Base-by-base conservation (phyloP, 2,113 vertebrate genomes). In the Strix aluco region DNA sequence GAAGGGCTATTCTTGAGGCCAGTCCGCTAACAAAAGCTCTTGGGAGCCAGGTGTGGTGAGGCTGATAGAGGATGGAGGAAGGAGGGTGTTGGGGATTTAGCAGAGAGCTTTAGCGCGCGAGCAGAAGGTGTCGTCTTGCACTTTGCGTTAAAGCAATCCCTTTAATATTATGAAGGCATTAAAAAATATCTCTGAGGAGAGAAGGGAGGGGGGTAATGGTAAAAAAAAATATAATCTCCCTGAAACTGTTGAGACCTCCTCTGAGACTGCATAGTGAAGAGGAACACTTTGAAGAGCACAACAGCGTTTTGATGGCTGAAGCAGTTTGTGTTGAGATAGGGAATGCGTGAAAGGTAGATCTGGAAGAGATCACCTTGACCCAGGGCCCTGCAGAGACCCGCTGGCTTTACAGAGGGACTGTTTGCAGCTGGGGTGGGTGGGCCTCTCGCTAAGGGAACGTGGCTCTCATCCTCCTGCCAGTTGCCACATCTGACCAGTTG, bases 271-370 rank as follows among this genome's bases (percentile, higher is more conserved):
- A 5, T 6, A 9, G 88, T 9, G 73, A 80, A 91, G 90, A 80
- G 95, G 84, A 55, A 6, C 26, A 7, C 93, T 97, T 96, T 95
- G 96, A 95, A 92, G 96, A 89, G 83, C n/a, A 8, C 26, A 18
- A 5, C 44, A 21, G 47, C 10, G 0, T 92, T 96, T 65, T 73
- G 75, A 77, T 88, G 74, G 93, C 89, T 90, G 91, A 67, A 91
- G 91, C 44, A 15, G 91, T 93, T 95, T 92, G 74, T 88, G 58
- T 51, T 40, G 69, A 82, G 92, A 36, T 23, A 27, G 79, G 40
- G 69, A 15, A 7, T 1, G 62, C 26, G 65, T 5, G 80, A 81
- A 84, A 79, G 88, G 88, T 26, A 30, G 93, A 69, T 52, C 18
- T 90, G 88, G 81, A 62, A 32, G 80, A 65, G 84, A 57, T 36